Evolutionary conservation across 2,113 vertebrate genomes (phyloP).

Genomic region (Spheniscus mendiculus): DNA sequence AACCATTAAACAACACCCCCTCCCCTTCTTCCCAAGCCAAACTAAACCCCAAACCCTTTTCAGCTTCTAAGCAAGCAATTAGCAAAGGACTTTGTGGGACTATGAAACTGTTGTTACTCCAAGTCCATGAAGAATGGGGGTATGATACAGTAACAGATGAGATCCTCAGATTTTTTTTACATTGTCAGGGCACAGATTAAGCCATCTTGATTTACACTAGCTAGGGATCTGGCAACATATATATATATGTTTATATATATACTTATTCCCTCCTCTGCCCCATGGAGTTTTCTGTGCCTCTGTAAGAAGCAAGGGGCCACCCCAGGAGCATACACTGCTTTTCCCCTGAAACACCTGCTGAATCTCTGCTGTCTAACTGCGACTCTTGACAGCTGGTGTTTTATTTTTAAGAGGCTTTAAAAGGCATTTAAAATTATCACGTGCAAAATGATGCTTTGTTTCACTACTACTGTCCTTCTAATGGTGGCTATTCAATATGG

Average conservation of each 20-base stretch:
- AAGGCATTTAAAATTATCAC: background rate
- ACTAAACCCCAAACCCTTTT: background rate
- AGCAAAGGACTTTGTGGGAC: background rate
- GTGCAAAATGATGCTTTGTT: background rate
- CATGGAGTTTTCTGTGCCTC: background rate
- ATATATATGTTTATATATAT: background rate
- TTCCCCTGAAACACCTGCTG: background rate
- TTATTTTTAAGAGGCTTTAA: background rate
- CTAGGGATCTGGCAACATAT: background rate
- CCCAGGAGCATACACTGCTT: background rate
- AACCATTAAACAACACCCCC: background rate
- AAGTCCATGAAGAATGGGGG: background rate
- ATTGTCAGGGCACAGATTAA: background rate
- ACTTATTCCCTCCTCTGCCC: background rate
- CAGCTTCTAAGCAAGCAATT: background rate
- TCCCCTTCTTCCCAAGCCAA: background rate
- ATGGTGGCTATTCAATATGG: background rate
- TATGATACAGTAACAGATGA: background rate
- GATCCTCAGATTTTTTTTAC: background rate
- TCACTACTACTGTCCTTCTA: background rate
- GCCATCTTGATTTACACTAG: background rate
- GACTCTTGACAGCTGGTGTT: background rate
- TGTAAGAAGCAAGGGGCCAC: background rate
- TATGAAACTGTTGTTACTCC: background rate
- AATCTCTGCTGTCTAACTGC: fast-evolving